Conservation (phyloP, 2,113 vertebrate species). For the Catharus fuscescens region DNA sequence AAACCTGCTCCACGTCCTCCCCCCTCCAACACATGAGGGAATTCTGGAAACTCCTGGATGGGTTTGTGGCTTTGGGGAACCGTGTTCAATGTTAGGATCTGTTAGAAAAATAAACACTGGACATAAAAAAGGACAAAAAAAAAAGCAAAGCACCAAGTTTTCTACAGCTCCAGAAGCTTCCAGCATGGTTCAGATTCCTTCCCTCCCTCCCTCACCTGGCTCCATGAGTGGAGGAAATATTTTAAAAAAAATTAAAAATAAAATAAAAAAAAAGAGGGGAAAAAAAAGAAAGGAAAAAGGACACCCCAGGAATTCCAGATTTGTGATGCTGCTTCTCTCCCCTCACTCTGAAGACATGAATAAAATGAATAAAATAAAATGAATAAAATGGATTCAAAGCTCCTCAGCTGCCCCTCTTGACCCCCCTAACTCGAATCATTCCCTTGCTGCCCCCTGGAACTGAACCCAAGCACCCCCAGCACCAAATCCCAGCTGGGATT, state of each 20-base stretch:
- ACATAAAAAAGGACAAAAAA: conserved; percentile 51
- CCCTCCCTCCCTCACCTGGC: background rate
- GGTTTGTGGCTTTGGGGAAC: conserved; percentile 14
- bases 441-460: background rate
- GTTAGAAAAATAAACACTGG: conserved; percentile 68
- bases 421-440: background rate
- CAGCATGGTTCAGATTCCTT: conserved; percentile 23
- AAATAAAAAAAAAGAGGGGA: too few relatives aligned
- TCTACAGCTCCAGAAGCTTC: conserved; percentile 66
- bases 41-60: background rate
- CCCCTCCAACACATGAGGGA: background rate
- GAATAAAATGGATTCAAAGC: background rate
- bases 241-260: background rate
- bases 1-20: background rate
- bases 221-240: too few relatives aligned
- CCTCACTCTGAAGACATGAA: background rate
- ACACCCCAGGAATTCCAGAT: background rate
- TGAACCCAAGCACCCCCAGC: background rate
- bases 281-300: fast-evolving
- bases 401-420: background rate
- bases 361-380: too few relatives aligned
- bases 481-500: background rate
- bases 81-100: conserved; percentile 56
- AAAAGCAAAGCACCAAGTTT: conserved; percentile 56
- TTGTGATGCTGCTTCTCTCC: background rate